Base-by-base conservation (phyloP, 2,797 vertebrate genomes). In the Dermochelys coriacea region DNA sequence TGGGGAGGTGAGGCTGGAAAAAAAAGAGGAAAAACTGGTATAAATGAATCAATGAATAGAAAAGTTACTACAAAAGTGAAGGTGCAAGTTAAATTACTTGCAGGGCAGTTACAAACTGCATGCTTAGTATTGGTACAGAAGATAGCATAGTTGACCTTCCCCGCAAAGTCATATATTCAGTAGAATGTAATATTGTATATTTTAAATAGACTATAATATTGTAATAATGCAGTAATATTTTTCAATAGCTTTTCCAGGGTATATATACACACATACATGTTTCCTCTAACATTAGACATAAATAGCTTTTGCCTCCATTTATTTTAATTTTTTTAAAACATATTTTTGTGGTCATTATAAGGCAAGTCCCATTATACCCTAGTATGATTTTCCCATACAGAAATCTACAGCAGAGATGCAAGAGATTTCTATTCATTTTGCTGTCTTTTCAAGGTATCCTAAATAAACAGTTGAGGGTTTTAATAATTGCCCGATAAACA, bases 261-360 rank as follows among this genome's bases (percentile, higher is more conserved):
- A 31, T 49, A 77, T 49, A 10, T 23, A 47, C 25, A 49, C 29
- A 47, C 23, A 77, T 29, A 49, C 27, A 77, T 49, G 45, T 31
- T 49, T 77, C 3, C 14, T 9, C 8, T 11, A 15, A 4, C 41
- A 0, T 1, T 23, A 29, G 4, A 57, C 37, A 1, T 7, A 6
- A 1, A 1, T 29, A 2, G 1, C 31, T 78, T 21, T 18, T 75
- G 41, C 19, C 2, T 59, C 81, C 7, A 12, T 54, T 37, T 29
- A 49, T 25, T 82, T 87, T 34, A 54, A 81, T 25, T 34, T 9
- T 12, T 51, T 64, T 23, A 50, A 71, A 2, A 8, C 3, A 47
- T 25, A 10, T 3, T 21, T 3, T 55, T 71, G 2, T 79, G 61
- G 29, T 55, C 2, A 0, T 27, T 55, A 2, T 25, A 86, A 78